A percentile compares a stretch with the other conserved stretches of the same genome.
Evolutionary conservation across 2,888 invertebrate species (phyloP).

Genomic region (Elmis aenea): DNA sequence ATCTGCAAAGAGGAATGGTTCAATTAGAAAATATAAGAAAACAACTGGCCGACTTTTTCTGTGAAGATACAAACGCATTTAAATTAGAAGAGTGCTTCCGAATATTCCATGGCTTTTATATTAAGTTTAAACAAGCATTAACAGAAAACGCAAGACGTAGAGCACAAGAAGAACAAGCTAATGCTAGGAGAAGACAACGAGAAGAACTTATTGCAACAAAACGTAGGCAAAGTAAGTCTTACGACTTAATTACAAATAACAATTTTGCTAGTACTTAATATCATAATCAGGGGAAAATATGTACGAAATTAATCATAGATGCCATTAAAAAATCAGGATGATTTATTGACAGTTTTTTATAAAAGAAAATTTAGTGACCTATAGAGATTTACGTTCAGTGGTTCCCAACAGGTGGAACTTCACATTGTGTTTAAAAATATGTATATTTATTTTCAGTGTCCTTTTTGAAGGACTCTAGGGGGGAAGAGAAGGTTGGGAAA

Average conservation of each 20-base stretch:
- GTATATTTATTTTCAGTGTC: too few relatives aligned
- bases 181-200: conserved; percentile 66
- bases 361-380: too few relatives aligned
- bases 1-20: conserved; percentile 72
- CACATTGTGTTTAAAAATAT: too few relatives aligned
- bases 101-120: conserved; percentile 83
- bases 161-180: conserved; percentile 82
- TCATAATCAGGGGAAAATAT: too few relatives aligned
- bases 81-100: conserved; percentile 93
- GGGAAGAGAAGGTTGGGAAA: too few relatives aligned
- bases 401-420: too few relatives aligned
- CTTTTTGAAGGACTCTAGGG: too few relatives aligned
- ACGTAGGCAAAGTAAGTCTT: conserved; percentile 58
- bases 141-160: conserved; percentile 79
- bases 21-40: conserved; percentile 76
- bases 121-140: conserved; percentile 77
- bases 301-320: too few relatives aligned
- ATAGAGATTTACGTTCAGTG: too few relatives aligned
- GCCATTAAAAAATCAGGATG: too few relatives aligned
- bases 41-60: conserved; percentile 87
- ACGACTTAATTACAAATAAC: conserved; percentile 24
- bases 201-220: conserved; percentile 66
- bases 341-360: too few relatives aligned
- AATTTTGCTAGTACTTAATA: too few relatives aligned
- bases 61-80: conserved; percentile 84